Conservation (phyloP, 2,888 invertebrate species). For the Lumbricus terrestris region DNA sequence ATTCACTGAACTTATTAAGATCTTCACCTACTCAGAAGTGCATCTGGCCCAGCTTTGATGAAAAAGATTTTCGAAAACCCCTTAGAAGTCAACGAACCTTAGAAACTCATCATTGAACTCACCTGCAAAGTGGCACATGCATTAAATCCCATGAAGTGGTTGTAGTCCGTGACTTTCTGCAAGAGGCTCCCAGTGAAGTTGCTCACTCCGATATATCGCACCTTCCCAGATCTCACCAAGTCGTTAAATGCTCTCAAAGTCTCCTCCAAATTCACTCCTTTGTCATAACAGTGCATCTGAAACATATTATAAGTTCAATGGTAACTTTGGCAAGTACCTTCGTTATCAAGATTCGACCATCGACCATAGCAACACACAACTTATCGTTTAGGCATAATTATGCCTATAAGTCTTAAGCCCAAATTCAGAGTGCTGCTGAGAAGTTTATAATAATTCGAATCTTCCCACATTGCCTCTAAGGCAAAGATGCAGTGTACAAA, state of each 20-base stretch:
- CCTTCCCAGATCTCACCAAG: conserved; percentile 49
- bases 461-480: no score
- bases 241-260: conserved; percentile 50
- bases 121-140: conserved; percentile 30
- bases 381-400: no score
- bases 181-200: conserved; percentile 54
- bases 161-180: conserved; percentile 47
- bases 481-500: no score
- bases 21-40: no score
- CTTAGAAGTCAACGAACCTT: neutral
- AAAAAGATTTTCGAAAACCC: no score
- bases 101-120: neutral
- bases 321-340: no score
- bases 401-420: no score
- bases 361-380: no score
- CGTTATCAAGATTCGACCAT: no score
- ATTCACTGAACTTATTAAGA: no score
- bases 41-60: neutral
- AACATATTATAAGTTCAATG: neutral
- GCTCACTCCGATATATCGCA: conserved; percentile 50
- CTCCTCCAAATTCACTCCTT: conserved; percentile 49
- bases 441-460: no score
- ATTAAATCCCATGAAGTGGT: conserved; percentile 17
- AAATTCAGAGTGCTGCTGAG: no score
- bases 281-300: conserved; percentile 51